Conservation (phyloP, 2,797 vertebrate genomes). For the Chelon auratus region DNA sequence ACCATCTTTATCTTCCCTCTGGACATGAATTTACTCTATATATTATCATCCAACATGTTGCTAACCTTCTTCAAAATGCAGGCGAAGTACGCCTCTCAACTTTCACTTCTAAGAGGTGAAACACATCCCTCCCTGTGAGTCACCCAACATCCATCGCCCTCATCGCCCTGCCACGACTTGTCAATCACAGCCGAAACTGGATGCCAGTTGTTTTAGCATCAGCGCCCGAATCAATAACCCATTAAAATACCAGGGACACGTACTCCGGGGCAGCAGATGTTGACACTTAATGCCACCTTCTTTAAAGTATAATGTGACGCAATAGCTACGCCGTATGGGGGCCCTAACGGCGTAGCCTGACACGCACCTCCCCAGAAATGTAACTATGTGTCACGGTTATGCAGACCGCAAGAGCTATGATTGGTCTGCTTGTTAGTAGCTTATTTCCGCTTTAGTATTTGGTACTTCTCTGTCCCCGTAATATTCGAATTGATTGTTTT, state of each 20-base stretch:
- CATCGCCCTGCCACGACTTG: slow-evolving; percentile 39
- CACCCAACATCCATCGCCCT: slow-evolving; percentile 44
- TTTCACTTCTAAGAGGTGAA: slow-evolving; percentile 27
- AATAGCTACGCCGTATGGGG: no score
- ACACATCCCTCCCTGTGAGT: slow-evolving; percentile 37
- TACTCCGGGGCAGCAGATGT: slow-evolving; percentile 58
- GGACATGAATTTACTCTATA: slow-evolving; percentile 1
- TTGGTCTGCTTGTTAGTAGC: no score
- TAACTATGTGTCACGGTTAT: no score
- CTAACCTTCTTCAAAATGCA: slow-evolving; percentile 31
- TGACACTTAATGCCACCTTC: slow-evolving; percentile 53
- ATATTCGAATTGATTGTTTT: no score
- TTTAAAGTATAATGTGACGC: slow-evolving; percentile 2
- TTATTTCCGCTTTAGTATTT: no score
- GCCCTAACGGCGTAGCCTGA: no score
- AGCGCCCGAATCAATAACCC: slow-evolving; percentile 66
- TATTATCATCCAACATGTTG: slow-evolving; percentile 13
- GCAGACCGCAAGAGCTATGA: no score
- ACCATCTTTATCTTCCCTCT: slow-evolving; percentile 5
- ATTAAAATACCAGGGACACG: slow-evolving; percentile 62
- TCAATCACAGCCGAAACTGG: slow-evolving; percentile 70
- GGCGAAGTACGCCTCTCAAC: neutral
- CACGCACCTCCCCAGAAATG: no score
- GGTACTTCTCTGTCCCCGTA: no score
- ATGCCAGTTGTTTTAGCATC: slow-evolving; percentile 56